Conservation (phyloP, 1,140 invertebrate genomes). For the Marisa cornuarietis region DNA sequence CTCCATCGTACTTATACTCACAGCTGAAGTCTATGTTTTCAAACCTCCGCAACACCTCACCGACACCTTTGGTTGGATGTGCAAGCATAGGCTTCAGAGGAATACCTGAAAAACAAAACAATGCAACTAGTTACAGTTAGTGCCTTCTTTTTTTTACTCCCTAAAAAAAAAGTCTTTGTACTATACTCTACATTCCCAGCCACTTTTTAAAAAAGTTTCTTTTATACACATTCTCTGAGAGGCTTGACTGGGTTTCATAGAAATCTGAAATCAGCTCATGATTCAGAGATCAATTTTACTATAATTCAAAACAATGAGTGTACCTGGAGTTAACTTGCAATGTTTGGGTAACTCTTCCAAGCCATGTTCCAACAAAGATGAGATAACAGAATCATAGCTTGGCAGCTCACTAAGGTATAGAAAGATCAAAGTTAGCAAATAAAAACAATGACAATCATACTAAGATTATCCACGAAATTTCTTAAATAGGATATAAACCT, state of each 20-base stretch:
- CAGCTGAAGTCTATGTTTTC: conserved; percentile 94
- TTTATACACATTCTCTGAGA: too few relatives aligned
- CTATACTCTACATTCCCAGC: too few relatives aligned
- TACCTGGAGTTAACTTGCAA: conserved; percentile 89
- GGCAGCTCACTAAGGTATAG: conserved; percentile 84
- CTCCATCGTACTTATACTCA: conserved; percentile 99
- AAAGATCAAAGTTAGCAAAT: conserved; percentile 9
- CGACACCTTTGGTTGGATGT: conserved; percentile 91
- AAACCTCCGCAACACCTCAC: conserved; percentile 90
- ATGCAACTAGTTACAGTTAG: not conserved
- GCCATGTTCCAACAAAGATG: conserved; percentile 82
- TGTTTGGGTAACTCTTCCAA: conserved; percentile 80
- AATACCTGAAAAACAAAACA: conserved; percentile 69
- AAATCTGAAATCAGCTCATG: too few relatives aligned
- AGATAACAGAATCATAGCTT: conserved; percentile 89
- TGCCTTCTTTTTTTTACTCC: not conserved
- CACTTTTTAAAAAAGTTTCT: too few relatives aligned
- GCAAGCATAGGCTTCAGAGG: conserved; percentile 99
- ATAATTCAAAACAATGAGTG: not conserved
- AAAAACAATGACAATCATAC: not conserved
- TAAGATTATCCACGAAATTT: not conserved
- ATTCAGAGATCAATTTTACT: too few relatives aligned
- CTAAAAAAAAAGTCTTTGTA: not conserved
- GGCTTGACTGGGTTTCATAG: too few relatives aligned
- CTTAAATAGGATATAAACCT: not conserved